A percentile compares a stretch with the other conserved stretches of the same genome.
These are phyloP conservation scores for Callosobruchus maculatus DNA, from an alignment of 2,888 invertebrate species.

Conservation along the genomic window DNA sequence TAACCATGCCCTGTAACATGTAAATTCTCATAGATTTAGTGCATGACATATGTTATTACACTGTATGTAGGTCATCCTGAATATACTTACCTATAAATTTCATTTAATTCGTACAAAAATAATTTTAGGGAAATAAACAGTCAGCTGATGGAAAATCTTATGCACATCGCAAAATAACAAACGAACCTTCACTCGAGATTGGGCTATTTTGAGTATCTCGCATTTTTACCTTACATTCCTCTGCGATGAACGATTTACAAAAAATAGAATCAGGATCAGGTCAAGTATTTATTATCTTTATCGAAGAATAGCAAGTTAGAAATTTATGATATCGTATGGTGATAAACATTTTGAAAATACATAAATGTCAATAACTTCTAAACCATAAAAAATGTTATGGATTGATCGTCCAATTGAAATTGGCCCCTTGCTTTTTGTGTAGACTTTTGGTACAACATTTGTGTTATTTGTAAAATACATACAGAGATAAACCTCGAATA, in stretches of 20 bases:
- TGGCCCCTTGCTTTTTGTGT: too few relatives aligned
- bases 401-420: too few relatives aligned
- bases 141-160: neutral
- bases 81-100: neutral
- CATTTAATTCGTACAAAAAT: neutral
- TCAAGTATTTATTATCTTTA: too few relatives aligned
- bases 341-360: too few relatives aligned
- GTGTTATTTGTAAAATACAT: too few relatives aligned
- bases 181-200: neutral
- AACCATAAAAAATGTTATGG: too few relatives aligned
- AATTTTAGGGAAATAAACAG: neutral
- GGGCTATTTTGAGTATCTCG: neutral
- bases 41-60: neutral
- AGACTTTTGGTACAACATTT: too few relatives aligned
- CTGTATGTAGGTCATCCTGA: neutral
- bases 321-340: too few relatives aligned
- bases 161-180: neutral
- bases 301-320: too few relatives aligned
- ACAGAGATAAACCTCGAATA: too few relatives aligned
- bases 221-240: neutral
- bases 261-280: neutral
- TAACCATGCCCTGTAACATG: neutral
- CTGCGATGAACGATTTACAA: neutral
- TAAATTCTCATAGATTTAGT: neutral
- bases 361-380: too few relatives aligned